A percentile compares a stretch with the other conserved stretches of the same genome.
Conservation (phyloP, 2,888 invertebrate genomes). For the Odontocolon sp. region DNA sequence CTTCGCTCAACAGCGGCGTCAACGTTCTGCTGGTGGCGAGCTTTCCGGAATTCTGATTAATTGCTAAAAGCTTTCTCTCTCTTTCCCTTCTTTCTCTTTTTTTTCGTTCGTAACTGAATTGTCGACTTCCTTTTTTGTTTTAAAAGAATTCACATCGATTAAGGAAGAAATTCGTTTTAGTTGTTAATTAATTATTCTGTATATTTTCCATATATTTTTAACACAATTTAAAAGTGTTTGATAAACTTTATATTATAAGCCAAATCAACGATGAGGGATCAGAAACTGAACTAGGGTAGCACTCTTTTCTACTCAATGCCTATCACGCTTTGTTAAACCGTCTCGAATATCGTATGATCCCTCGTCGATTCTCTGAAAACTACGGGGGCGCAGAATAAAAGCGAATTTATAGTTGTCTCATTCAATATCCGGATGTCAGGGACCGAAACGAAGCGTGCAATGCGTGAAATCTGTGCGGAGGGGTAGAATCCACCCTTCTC, state of each 20-base stretch:
- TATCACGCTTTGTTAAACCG: not conserved
- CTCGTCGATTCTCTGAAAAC: not conserved
- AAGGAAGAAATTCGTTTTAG: no score
- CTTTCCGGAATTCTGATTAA: not conserved
- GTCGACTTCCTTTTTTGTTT: no score
- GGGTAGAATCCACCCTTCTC: not conserved
- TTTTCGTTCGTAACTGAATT: no score
- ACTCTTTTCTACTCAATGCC: not conserved
- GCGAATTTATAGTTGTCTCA: conserved; percentile 12
- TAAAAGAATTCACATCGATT: no score
- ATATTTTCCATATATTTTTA: no score
- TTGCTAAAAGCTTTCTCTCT: no score
- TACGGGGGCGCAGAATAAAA: not conserved
- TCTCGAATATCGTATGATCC: not conserved
- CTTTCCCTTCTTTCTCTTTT: no score
- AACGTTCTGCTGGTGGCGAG: not conserved
- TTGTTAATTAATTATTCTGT: no score
- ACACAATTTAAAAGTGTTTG: no score
- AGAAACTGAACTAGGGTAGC: not conserved
- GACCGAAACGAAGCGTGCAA: no score
- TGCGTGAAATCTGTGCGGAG: not conserved
- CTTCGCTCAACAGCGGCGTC: not conserved
- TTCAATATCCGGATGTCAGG: conserved; percentile 6
- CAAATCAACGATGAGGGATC: not conserved
- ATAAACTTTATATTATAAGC: not conserved